Percentiles rank a stretch among this genome's conserved stretches.
These are phyloP conservation scores for Drepanosiphum platanoidis DNA, from an alignment of 2,888 invertebrate genomes.

Conservation along the genomic window DNA sequence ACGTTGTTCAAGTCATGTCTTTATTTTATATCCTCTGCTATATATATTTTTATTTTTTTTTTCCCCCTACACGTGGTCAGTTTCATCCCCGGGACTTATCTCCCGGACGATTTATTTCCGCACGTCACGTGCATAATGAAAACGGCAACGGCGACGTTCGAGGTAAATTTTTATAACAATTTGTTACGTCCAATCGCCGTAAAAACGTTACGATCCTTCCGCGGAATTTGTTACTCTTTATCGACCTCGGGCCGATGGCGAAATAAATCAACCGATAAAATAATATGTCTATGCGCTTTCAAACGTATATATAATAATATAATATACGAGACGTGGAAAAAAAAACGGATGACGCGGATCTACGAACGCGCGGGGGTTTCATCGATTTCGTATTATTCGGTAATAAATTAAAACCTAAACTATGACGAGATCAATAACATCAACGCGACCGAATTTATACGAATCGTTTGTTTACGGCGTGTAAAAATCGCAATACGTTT, in stretches of 20 bases:
- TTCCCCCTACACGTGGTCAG: slow-evolving; percentile 45
- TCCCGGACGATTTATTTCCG: slow-evolving; percentile 44
- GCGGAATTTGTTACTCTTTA: slow-evolving; percentile 23
- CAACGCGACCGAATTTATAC: not conserved
- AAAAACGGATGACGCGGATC: not conserved
- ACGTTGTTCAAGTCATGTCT: slow-evolving; percentile 41
- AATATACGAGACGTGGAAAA: not conserved
- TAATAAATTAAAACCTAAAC: not conserved
- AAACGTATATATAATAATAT: slow-evolving; percentile 4
- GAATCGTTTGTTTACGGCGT: not conserved
- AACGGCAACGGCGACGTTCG: slow-evolving; percentile 25
- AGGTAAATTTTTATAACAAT: slow-evolving; percentile 41
- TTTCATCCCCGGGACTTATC: slow-evolving; percentile 51
- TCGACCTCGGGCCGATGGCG: slow-evolving; percentile 5
- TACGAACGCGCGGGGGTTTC: not conserved
- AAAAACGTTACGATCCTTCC: slow-evolving; percentile 31
- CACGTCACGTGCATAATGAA: slow-evolving; percentile 53
- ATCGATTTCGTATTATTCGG: not conserved
- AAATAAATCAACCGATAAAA: slow-evolving; percentile 37
- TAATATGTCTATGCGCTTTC: not conserved
- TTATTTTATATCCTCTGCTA: slow-evolving; percentile 37
- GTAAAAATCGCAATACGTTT: no score
- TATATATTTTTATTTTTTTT: slow-evolving; percentile 30
- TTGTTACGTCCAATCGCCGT: slow-evolving; percentile 44
- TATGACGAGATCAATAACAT: not conserved